phyloP scores from a whole-genome alignment of 2,888 invertebrate species.

The Drosophila birchii region DNA sequence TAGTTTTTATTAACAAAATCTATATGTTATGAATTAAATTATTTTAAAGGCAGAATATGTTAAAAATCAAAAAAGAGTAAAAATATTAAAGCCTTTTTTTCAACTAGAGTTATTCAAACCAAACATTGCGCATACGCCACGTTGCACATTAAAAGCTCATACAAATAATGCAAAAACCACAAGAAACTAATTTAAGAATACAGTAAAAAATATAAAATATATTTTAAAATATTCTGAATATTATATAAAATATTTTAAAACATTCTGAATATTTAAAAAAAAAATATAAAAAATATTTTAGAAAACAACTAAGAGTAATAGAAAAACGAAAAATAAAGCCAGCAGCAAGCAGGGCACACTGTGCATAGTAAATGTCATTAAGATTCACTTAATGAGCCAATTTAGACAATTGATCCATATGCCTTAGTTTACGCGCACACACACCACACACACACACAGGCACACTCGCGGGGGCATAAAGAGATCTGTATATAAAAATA shows the following conservation, averaged over 20 bases:
- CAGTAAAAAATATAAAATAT: neutral
- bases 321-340: constrained; percentile 4
- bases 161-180: neutral
- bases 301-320: neutral
- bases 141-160: neutral
- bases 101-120: neutral
- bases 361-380: constrained; percentile 78
- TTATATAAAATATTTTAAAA: neutral
- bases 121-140: constrained; percentile 25
- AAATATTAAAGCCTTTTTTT: neutral
- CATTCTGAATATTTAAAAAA: constrained; percentile 11
- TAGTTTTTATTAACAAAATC: too few species aligned
- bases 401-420: constrained; percentile 79
- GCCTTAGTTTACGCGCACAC: constrained; percentile 73
- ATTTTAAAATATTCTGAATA: neutral
- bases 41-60: too few species aligned
- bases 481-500: constrained; percentile 27
- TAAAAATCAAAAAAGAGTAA: neutral
- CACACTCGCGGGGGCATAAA: constrained; percentile 16
- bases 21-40: too few species aligned
- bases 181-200: constrained; percentile 37
- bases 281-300: constrained; percentile 8
- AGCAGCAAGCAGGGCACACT: constrained; percentile 41
- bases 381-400: constrained; percentile 79
- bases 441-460: constrained; percentile 42